Base-by-base conservation (phyloP, 2,113 vertebrate genomes). In the Perca fluviatilis region DNA sequence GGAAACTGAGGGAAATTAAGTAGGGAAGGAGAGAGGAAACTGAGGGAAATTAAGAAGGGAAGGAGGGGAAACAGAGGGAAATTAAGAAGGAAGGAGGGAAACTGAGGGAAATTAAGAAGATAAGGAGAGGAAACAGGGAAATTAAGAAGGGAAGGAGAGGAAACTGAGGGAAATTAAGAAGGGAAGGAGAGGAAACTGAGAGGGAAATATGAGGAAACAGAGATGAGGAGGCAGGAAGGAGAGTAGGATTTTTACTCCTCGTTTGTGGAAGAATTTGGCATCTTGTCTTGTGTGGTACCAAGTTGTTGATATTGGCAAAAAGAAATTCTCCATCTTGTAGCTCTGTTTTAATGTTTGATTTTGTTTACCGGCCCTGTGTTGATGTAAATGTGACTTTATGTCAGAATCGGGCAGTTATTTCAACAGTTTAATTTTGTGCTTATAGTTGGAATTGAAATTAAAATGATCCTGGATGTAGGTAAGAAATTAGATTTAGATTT, bases 381-480 rank as follows among this genome's bases (percentile, higher is more conserved):
- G 3, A 27, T 79, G 56, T 70, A 62, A 53, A 66, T 67, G 36
- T 46, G 6, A 65, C 13, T 74, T 49, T 30, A 19, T 30, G 40
- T 40, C 0, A 40, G 40, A 40, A 51, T 25, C 23, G 16, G 43
- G 13, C 13, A 1, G 12, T 65, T 64, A 63, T 43, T 51, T 53
- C 27, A 51, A 8, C 15, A 4, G 33, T 25, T 70, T 14, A 0
- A 30, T 61, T 49, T 25, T 15, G 19, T 27, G 5, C n/a, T 27
- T 46, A 9, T 21, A 43, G 27, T 27, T 50, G 15, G 1, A 46
- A 11, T 43, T 43, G 10, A 43, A 43, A 43, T 43, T 10, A 43
- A 43, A 33, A 30, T 54, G 0, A 53, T 49, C 6, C 13, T 57
- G 18, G n/a, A 49, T 13, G 23, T 77, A 9, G 18, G 0, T 66